A percentile compares a stretch with the other conserved stretches of the same genome.
phyloP scores from a whole-genome alignment of 1,140 invertebrate genomes.

The Lanistes nyassanus region DNA sequence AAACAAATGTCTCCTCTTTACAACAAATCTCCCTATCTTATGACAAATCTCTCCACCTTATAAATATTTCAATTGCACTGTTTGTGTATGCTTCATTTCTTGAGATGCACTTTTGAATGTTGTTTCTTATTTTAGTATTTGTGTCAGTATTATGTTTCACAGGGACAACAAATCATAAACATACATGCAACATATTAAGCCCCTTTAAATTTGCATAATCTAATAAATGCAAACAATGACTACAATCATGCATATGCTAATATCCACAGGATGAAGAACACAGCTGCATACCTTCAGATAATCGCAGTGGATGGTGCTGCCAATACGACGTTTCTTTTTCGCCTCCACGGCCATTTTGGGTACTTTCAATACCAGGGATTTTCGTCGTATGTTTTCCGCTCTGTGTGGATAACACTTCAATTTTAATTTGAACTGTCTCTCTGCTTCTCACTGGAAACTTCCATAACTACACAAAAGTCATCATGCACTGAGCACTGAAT shows the following conservation, averaged over 20 bases:
- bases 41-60: too few species aligned
- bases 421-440: not conserved
- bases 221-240: too few species aligned
- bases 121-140: too few species aligned
- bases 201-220: too few species aligned
- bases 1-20: slow-evolving; percentile 15
- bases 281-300: slow-evolving; percentile 78
- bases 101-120: too few species aligned
- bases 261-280: not conserved
- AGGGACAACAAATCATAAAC: not conserved
- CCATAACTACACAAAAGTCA: slow-evolving; percentile 57
- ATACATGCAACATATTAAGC: not conserved
- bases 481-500: slow-evolving; percentile 76
- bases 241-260: not conserved
- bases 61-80: too few species aligned
- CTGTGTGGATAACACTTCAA: slow-evolving; percentile 35
- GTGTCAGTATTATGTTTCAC: too few species aligned
- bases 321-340: slow-evolving; percentile 74
- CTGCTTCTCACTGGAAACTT: not conserved
- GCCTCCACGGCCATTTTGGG: slow-evolving; percentile 78
- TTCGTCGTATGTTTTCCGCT: slow-evolving; percentile 58
- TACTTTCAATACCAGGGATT: slow-evolving; percentile 84
- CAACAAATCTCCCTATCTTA: too few species aligned
- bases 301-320: slow-evolving; percentile 85
- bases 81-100: too few species aligned